These are phyloP conservation scores for Drosophila punjabiensis DNA, from an alignment of 1,140 invertebrate species.

Conservation along the genomic window DNA sequence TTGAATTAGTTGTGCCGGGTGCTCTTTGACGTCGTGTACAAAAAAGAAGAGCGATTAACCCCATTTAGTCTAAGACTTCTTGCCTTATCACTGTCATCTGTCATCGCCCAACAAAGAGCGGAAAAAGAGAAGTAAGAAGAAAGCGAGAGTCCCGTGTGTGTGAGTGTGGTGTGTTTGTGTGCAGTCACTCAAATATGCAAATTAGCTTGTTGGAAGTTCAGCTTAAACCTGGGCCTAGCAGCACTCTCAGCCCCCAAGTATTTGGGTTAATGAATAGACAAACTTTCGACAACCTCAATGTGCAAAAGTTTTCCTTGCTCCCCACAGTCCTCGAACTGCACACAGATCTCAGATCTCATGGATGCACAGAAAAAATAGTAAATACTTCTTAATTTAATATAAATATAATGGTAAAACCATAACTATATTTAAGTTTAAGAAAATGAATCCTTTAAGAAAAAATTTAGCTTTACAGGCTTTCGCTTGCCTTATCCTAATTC, in stretches of 20 bases:
- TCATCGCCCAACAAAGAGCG: conserved; percentile 35
- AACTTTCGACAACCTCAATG: conserved; percentile 82
- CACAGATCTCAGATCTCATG: conserved; percentile 12
- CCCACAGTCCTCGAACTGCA: conserved; percentile 28
- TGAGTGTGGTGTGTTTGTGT: conserved; percentile 9
- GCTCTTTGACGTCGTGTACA: conserved; percentile 29
- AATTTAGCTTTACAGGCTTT: too few species aligned
- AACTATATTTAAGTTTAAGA: too few species aligned
- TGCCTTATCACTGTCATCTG: conserved; percentile 55
- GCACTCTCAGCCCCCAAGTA: conserved; percentile 37
- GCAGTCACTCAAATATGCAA: conserved; percentile 81
- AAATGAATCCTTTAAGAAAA: not conserved
- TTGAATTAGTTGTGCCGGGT: conserved; percentile 22
- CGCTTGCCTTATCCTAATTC: too few species aligned
- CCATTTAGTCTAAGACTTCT: conserved; percentile 29
- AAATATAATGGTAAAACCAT: not conserved
- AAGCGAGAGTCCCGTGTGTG: conserved; percentile 64
- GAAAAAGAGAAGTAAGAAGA: conserved; percentile 6
- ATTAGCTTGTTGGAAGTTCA: conserved; percentile 77
- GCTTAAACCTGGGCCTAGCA: conserved; percentile 62
- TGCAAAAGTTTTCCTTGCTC: conserved; percentile 58
- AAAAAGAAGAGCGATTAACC: conserved; percentile 36
- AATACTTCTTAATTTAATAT: not conserved
- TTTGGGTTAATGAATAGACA: conserved; percentile 83
- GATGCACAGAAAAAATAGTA: not conserved